phyloP scores from a whole-genome alignment of 2,888 invertebrate genomes.

The Rotaria sp. region DNA sequence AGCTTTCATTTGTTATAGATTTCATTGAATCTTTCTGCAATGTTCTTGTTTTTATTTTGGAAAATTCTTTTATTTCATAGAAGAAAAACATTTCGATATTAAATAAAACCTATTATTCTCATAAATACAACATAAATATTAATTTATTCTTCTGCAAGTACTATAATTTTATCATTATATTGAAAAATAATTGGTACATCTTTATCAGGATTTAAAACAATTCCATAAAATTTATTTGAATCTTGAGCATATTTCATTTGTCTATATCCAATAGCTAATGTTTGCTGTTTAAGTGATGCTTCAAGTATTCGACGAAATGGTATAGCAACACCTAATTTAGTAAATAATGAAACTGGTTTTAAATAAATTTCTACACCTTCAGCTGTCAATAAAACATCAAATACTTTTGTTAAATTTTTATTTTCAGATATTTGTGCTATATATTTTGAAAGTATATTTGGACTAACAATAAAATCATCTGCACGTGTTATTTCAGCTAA shows the following conservation, averaged over 20 bases:
- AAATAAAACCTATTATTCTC: too few relatives aligned
- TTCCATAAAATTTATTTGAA: slow-evolving; percentile 6
- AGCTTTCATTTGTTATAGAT: too few relatives aligned
- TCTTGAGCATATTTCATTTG: slow-evolving; percentile 6
- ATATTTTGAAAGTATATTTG: not conserved
- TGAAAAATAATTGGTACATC: not conserved
- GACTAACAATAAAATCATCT: slow-evolving; percentile 21
- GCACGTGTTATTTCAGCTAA: slow-evolving; percentile 15
- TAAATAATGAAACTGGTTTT: not conserved
- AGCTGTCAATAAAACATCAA: not conserved
- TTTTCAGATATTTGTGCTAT: slow-evolving; percentile 4
- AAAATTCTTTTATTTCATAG: too few relatives aligned
- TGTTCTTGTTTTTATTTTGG: too few relatives aligned
- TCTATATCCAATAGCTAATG: not conserved
- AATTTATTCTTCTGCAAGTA: slow-evolving; percentile 6
- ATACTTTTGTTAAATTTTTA: slow-evolving; percentile 20
- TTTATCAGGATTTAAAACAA: slow-evolving; percentile 1
- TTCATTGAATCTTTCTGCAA: too few relatives aligned
- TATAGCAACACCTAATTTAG: not conserved
- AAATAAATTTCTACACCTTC: not conserved
- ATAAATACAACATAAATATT: too few relatives aligned
- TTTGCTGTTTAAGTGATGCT: not conserved
- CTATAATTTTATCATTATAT: not conserved
- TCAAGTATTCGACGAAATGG: not conserved
- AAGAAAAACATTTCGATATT: too few relatives aligned